Evolutionary conservation across 2,797 vertebrate species (phyloP).

Genomic region (Masticophis lateralis): DNA sequence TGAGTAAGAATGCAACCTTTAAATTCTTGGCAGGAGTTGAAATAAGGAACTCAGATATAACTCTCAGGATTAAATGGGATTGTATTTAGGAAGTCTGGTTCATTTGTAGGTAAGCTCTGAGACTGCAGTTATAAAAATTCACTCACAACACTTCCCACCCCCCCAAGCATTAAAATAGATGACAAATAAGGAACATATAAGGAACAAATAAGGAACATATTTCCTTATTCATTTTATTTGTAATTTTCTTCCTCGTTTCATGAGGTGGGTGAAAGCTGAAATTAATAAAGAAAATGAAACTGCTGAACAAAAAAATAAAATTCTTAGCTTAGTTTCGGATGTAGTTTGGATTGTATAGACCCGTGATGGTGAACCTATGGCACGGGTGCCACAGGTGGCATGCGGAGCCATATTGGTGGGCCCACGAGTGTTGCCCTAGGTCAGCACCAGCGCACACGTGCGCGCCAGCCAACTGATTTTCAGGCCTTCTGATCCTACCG

Average conservation of each 20-base stretch:
- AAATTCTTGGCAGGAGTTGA: constrained; percentile 4
- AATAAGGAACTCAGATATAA: not conserved
- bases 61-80: not conserved
- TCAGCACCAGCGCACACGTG: too few species aligned
- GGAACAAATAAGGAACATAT: too few species aligned
- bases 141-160: not conserved
- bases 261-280: not conserved
- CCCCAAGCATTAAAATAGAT: not conserved
- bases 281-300: not conserved
- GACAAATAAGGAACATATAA: not conserved
- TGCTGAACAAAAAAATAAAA: not conserved
- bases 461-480: too few species aligned
- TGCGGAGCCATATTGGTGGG: too few species aligned
- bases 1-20: constrained; percentile 1
- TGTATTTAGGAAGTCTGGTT: constrained; percentile 24
- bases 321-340: not conserved
- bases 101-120: not conserved
- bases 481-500: too few species aligned
- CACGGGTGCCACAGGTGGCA: too few species aligned
- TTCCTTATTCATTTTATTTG: not conserved
- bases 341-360: not conserved
- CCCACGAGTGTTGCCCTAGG: too few species aligned
- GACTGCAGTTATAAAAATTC: not conserved
- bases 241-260: constrained; percentile 15
- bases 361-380: too few species aligned